Evolutionary conservation across 2,888 invertebrate genomes (phyloP).

Genomic region (Scaptomyza cyrtandrae): DNA sequence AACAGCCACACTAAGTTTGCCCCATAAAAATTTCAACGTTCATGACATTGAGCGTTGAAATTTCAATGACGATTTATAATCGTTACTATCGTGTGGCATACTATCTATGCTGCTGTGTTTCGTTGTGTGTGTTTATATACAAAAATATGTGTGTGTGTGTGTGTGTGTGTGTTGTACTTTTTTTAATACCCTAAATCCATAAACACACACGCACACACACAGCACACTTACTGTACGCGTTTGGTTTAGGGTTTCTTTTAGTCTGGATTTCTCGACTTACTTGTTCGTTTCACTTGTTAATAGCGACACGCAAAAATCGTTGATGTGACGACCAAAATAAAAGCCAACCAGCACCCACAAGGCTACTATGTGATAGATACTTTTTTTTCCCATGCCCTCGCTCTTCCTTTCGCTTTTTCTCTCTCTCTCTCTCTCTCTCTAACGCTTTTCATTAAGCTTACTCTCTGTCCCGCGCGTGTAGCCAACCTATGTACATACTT

Average conservation of each 20-base stretch:
- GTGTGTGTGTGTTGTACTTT: not conserved
- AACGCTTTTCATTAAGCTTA: not conserved
- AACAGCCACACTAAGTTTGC: slow-evolving; percentile 9
- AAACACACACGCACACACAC: too few relatives aligned
- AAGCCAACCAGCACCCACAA: slow-evolving; percentile 62
- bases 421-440: not conserved
- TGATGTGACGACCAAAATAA: slow-evolving; percentile 74
- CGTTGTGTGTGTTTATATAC: not conserved
- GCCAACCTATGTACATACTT: not conserved
- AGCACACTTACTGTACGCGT: too few relatives aligned
- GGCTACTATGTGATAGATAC: slow-evolving; percentile 48
- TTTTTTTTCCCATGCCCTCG: slow-evolving; percentile 1
- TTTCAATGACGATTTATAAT: slow-evolving; percentile 73
- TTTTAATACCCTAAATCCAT: not conserved
- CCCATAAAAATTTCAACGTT: slow-evolving; percentile 24
- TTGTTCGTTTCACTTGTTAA: not conserved
- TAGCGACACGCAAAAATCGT: slow-evolving; percentile 68
- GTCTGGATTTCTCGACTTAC: too few relatives aligned
- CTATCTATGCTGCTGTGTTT: slow-evolving; percentile 13
- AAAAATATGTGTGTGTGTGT: too few relatives aligned
- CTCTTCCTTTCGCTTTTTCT: not conserved
- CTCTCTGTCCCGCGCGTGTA: not conserved
- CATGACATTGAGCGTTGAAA: slow-evolving; percentile 45
- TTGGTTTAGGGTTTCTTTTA: not conserved
- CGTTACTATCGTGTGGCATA: slow-evolving; percentile 46